Percentiles rank a stretch among this genome's conserved stretches.
Conservation (phyloP, 2,113 vertebrate species). For the Caranx melampygus region DNA sequence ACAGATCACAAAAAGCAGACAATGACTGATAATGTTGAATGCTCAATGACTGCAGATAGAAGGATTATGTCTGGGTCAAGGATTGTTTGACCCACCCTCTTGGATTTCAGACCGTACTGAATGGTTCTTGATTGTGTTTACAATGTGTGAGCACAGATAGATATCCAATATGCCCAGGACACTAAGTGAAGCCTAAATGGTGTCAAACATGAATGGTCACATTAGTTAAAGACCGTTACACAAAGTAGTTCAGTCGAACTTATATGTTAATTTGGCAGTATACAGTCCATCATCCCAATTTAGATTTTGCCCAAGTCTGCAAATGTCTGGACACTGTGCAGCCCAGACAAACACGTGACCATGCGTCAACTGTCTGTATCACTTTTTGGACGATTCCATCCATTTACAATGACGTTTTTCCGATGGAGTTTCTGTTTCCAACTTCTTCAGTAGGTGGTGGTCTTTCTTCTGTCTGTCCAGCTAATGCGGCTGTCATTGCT, state of each 20-base stretch:
- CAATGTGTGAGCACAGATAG: not conserved
- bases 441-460: slow-evolving; percentile 1
- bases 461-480: slow-evolving; percentile 1
- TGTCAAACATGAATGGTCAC: not conserved
- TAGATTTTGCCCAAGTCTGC: not conserved
- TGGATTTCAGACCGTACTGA: not conserved
- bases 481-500: slow-evolving; percentile 4
- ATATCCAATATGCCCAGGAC: not conserved
- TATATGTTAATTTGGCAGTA: not conserved
- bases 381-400: not conserved
- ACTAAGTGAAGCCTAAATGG: not conserved
- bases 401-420: slow-evolving; percentile 2
- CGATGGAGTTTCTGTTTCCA: not conserved
- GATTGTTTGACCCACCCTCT: not conserved
- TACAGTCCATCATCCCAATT: not conserved
- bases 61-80: not conserved
- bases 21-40: not conserved
- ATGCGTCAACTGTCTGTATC: not conserved
- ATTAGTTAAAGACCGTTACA: not conserved
- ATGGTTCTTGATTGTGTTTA: not conserved
- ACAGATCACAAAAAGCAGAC: not conserved
- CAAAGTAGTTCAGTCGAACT: not conserved
- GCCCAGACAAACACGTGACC: not conserved
- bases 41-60: not conserved
- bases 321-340: not conserved